Conservation (phyloP, 2,888 invertebrate species). For the Timema podura region DNA sequence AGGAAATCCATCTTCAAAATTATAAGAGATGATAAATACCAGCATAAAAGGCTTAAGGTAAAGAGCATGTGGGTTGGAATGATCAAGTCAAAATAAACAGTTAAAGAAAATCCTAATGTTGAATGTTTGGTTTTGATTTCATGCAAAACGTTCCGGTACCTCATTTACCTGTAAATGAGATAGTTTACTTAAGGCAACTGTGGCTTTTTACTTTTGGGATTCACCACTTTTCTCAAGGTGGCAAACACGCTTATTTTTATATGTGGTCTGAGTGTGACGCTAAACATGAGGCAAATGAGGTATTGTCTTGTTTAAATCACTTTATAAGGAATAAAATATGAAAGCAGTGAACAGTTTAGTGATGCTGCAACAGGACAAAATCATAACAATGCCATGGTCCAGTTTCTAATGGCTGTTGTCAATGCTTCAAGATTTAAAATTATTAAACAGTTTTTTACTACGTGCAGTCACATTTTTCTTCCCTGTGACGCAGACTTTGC, state of each 20-base stretch:
- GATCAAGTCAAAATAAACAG: neutral
- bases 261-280: neutral
- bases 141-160: neutral
- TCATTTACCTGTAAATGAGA: neutral
- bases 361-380: neutral
- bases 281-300: neutral
- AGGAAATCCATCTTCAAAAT: neutral
- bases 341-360: neutral
- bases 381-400: neutral
- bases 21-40: neutral
- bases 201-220: neutral
- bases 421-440: neutral
- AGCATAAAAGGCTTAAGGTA: neutral
- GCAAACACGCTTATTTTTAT: neutral
- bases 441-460: neutral
- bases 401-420: neutral
- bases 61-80: neutral
- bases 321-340: neutral
- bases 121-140: neutral
- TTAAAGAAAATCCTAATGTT: neutral
- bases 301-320: neutral
- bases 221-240: neutral
- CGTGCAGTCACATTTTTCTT: neutral
- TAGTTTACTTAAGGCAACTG: neutral
- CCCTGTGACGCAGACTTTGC: neutral